Conservation (phyloP, 2,888 invertebrate genomes). For the Rhagonycha fulva region DNA sequence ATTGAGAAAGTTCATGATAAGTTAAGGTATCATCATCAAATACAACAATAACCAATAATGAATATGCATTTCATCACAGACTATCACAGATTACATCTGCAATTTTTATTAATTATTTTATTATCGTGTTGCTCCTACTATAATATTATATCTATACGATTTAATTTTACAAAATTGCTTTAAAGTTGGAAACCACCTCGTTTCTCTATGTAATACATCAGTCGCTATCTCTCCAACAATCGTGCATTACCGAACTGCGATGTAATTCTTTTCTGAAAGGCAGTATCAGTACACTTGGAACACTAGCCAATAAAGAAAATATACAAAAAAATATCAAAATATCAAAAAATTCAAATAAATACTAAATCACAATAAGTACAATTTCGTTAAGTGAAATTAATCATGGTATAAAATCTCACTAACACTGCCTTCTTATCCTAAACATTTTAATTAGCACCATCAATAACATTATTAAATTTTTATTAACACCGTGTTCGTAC, state of each 20-base stretch:
- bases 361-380: conserved; percentile 32
- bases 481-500: conserved; percentile 24
- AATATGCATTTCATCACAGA: conserved; percentile 50
- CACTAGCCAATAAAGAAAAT: conserved; percentile 23
- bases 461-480: conserved; percentile 18
- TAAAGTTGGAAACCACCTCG: conserved; percentile 37
- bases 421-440: conserved; percentile 35
- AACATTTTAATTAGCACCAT: conserved; percentile 32
- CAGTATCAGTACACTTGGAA: conserved; percentile 29
- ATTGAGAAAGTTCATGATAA: neutral
- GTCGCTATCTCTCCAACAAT: conserved; percentile 35
- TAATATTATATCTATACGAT: conserved; percentile 20
- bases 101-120: conserved; percentile 49
- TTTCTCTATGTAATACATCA: conserved; percentile 38
- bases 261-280: conserved; percentile 29
- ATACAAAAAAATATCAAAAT: conserved; percentile 11
- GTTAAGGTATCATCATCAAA: neutral
- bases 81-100: conserved; percentile 56
- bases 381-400: conserved; percentile 28
- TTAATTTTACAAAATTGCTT: conserved; percentile 29
- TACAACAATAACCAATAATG: conserved; percentile 31
- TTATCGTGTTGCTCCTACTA: conserved; percentile 35
- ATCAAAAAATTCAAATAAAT: conserved; percentile 22
- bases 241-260: conserved; percentile 29
- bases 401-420: conserved; percentile 33